Base-by-base conservation (phyloP, 2,888 invertebrate species). In the Aelia acuminata region DNA sequence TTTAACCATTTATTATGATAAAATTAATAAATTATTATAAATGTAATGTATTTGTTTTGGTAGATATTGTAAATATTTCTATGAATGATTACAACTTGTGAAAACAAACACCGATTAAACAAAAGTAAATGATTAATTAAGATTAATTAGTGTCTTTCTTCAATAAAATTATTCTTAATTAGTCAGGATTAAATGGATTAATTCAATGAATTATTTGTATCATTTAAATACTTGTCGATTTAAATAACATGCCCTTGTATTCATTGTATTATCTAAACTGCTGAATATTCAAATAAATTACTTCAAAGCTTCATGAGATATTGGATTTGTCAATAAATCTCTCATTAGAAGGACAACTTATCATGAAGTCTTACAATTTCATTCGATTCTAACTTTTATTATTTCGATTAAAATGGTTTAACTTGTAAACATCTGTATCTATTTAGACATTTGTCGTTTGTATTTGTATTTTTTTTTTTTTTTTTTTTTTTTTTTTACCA, bases 251-350 rank as follows among this genome's bases (percentile, higher is more conserved):
- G 63, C 20, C 35, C 63, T 57, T 13, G 8, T 70, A 70, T 31
- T 70, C 18, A 57, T n/a, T 2, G 22, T 4, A 57, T 57, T 63
- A 31, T 70, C 63, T 70, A 31, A 70, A 35, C 63, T 70, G 15
- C 1, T 70, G 35, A 70, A 70, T 70, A 70, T 70, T 70, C 35
- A 70, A 70, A 70, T 70, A 70, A 35, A 70, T 70, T 70, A 70
- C n/a, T 13, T 70, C 1, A 57, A 57, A 26, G 11, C 57, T 57
- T 13, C 26, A 57, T 26, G 26, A 2, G 7, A 31, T 70, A 70
- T 70, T 35, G 35, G 63, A 70, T 35, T 70, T 70, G 63, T 22
- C 26, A 35, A 70, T 70, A 70, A 35, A 70, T 70, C 63, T 70
- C 7, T 8, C 35, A 1, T 35, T 20, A 5, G 63, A 70, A 35